A percentile compares a stretch with the other conserved stretches of the same genome.
Conservation (phyloP, 2,797 vertebrate species). For the Acrossocheilus wenchowensis region DNA sequence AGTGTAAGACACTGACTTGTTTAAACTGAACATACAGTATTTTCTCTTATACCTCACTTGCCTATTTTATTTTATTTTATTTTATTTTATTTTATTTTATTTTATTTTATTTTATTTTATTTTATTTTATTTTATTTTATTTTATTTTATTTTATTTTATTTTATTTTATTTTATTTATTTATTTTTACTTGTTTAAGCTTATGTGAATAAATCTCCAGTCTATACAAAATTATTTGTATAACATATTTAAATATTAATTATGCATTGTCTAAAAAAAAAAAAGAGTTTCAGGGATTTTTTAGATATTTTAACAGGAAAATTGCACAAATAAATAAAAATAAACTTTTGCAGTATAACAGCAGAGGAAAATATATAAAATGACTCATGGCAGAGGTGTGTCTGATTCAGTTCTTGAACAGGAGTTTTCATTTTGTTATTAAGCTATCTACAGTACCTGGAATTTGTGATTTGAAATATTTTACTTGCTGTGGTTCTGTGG, state of each 20-base stretch:
- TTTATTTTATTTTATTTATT: not conserved
- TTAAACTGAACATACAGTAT: not conserved
- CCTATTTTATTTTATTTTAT: not conserved
- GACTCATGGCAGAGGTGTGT: not conserved
- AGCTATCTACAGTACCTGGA: not conserved
- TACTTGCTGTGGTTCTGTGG: not conserved
- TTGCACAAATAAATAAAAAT: too few species aligned
- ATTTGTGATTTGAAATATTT: not conserved
- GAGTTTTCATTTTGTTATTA: too few species aligned
- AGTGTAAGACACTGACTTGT: not conserved
- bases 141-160: fast-evolving
- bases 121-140: not conserved
- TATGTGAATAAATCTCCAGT: not conserved
- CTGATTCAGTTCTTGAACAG: slow-evolving; percentile 1
- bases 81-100: not conserved
- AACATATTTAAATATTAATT: not conserved
- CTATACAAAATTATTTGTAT: not conserved
- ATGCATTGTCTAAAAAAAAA: not conserved
- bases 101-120: not conserved
- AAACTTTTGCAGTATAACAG: not conserved
- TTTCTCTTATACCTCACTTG: not conserved
- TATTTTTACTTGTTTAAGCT: not conserved
- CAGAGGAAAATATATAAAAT: not conserved
- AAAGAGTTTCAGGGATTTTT: not conserved
- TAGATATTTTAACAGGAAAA: not conserved